Evolutionary conservation across 2,888 invertebrate species (phyloP).

Genomic region (Phoenoteleia sp.): DNA sequence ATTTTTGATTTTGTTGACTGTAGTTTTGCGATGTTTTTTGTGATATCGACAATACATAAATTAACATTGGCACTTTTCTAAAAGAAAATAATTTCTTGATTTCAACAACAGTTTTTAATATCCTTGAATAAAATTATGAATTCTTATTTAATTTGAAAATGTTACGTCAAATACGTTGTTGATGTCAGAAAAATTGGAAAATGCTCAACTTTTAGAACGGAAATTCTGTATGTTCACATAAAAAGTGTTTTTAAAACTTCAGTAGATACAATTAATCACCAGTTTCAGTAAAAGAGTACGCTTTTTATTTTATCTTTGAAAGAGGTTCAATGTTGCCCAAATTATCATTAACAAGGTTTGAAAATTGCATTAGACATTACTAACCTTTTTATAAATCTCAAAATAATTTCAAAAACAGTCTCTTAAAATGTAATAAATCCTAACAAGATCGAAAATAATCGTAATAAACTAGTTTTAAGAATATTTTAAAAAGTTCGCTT

Average conservation of each 20-base stretch:
- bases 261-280: no score
- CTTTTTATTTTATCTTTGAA: neutral
- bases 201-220: no score
- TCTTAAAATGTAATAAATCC: no score
- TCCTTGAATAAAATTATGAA: neutral
- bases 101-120: conserved; percentile 3
- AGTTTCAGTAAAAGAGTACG: no score
- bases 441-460: no score
- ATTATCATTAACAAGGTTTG: neutral
- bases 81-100: neutral
- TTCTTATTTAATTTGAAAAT: no score
- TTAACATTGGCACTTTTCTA: conserved; percentile 18
- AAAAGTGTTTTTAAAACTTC: no score
- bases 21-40: conserved; percentile 15
- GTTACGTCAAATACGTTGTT: no score
- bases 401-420: neutral
- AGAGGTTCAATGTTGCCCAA: neutral
- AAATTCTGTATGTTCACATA: no score
- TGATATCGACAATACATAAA: neutral
- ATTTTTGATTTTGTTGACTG: conserved; percentile 16
- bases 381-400: neutral
- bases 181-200: no score
- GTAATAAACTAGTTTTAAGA: no score
- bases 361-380: neutral
- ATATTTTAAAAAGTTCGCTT: no score